Conservation (phyloP, 1,140 invertebrate genomes). For the Arctopsyche grandis region DNA sequence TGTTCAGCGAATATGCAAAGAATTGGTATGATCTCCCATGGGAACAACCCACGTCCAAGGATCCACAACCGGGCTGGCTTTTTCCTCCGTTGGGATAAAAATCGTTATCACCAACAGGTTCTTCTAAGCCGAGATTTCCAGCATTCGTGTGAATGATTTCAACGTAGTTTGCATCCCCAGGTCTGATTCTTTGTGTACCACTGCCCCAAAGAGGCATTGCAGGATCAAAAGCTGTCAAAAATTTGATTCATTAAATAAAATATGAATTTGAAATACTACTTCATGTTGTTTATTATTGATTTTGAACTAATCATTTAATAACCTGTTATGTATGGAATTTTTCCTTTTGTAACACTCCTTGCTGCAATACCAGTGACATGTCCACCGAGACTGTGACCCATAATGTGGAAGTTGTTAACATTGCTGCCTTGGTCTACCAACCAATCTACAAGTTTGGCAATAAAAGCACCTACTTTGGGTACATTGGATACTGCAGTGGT, state of each 20-base stretch:
- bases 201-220: conserved; percentile 69
- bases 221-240: conserved; percentile 73
- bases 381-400: conserved; percentile 30
- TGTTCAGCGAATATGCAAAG: conserved; percentile 67
- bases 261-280: no score
- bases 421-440: background rate
- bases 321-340: conserved; percentile 22
- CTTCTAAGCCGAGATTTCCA: conserved; percentile 59
- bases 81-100: conserved; percentile 71
- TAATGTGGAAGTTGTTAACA: conserved; percentile 15
- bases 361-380: conserved; percentile 19
- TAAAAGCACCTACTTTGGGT: background rate
- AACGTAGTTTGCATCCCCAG: conserved; percentile 68
- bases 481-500: conserved; percentile 11
- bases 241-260: no score
- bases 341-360: conserved; percentile 17
- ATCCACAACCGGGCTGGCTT: conserved; percentile 73
- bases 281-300: no score
- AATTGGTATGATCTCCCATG: conserved; percentile 66
- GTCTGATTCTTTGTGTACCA: conserved; percentile 56
- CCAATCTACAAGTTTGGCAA: conserved; percentile 27
- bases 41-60: conserved; percentile 60
- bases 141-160: conserved; percentile 72
- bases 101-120: conserved; percentile 63
- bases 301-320: background rate